Base-by-base conservation (phyloP, 2,888 invertebrate species). In the Philonicus albiceps region DNA sequence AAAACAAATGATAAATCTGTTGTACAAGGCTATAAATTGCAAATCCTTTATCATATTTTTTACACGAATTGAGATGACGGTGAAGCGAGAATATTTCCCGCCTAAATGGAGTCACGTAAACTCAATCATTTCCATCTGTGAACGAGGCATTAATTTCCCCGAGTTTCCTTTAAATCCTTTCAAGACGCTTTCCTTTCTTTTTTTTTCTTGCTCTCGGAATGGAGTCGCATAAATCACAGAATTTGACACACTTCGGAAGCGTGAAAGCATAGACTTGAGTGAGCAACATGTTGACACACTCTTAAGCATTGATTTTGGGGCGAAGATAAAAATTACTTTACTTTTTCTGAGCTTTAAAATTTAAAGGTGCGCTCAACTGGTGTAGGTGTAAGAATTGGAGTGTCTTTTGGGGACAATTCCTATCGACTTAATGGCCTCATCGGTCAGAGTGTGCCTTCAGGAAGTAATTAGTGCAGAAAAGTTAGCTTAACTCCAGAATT, bases 61-160 rank as follows among this genome's bases (percentile, higher is more conserved):
- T 83, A 75, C 76, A 40, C 55, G 72, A 72, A 53, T 80, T 53
- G 81, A 49, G 73, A 73, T 37, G 83, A 30, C 83, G 86, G 34
- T 55, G 76, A 86, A 84, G 53, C 72, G 53, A 81, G 85, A 85
- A 75, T 64, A 64, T 83, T n/a, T 72, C 72, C 83, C 49, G 83
- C 34, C 72, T 37, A 91, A 91, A 91, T 91, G 90, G 90, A 91
- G 91, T 91, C 91, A 91, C 91, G 91, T 91, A 90, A 90, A 89
- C 89, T 89, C 91, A 91, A 91, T 91, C 91, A 91, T 89, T 89
- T 88, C 89, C 90, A 91, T 90, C 90, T 90, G 91, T 84, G 75
- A 49, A 86, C 86, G 86, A 86, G 91, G 89, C 89, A 89, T 88
- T 89, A 89, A 89, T 88, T 90, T 89, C 88, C 88, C 84, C 83